phyloP scores from a whole-genome alignment of 2,797 vertebrate species.

The Danio tinwini region DNA sequence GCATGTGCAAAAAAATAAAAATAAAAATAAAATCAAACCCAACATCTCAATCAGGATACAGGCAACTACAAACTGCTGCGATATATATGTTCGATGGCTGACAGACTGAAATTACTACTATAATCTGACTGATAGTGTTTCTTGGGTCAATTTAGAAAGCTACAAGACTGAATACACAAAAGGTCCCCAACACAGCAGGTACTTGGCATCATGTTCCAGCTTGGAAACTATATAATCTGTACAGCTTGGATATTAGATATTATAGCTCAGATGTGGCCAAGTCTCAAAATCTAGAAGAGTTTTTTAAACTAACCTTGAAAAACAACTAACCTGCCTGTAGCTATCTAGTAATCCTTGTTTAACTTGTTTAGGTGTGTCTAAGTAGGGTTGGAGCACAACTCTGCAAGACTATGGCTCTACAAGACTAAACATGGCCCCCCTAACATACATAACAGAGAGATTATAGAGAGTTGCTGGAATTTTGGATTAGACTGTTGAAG shows the following conservation, averaged over 20 bases:
- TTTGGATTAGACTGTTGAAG: conserved; percentile 64
- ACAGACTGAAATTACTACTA: neutral
- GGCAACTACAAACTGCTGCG: neutral
- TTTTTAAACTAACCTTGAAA: too few species aligned
- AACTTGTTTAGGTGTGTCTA: too few species aligned
- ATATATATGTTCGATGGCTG: neutral
- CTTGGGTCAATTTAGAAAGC: too few species aligned
- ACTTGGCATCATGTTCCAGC: neutral
- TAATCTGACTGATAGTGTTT: too few species aligned
- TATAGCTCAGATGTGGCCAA: too few species aligned
- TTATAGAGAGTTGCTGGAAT: conserved; percentile 12
- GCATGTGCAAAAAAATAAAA: neutral
- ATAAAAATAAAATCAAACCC: neutral
- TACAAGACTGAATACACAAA: neutral
- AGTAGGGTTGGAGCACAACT: neutral
- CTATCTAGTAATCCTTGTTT: too few species aligned
- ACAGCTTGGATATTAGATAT: too few species aligned
- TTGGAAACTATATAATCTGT: neutral
- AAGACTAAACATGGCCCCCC: neutral
- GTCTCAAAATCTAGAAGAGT: too few species aligned
- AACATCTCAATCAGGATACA: conserved; percentile 18
- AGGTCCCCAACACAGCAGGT: neutral
- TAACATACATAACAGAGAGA: neutral
- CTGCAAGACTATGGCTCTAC: neutral
- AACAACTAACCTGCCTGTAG: too few species aligned